phyloP scores from a whole-genome alignment of 2,888 invertebrate genomes.

The Limnephilus auricula region DNA sequence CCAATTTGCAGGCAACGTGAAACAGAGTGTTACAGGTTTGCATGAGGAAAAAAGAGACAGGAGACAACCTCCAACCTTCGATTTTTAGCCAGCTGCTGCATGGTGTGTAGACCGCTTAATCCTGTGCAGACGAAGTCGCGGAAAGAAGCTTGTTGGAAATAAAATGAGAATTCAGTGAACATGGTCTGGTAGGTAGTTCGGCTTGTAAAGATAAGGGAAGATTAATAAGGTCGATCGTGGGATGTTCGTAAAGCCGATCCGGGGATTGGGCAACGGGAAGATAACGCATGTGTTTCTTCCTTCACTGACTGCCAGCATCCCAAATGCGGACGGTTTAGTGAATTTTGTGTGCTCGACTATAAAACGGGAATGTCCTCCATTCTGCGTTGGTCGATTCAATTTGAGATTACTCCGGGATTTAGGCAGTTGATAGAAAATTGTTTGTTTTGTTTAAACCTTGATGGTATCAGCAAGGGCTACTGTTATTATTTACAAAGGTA shows the following conservation, averaged over 20 bases:
- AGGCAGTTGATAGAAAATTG: background rate
- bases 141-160: no score
- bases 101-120: no score
- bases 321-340: background rate
- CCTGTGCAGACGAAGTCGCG: no score
- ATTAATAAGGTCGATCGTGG: constrained; percentile 41
- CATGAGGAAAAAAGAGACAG: no score
- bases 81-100: no score
- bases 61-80: no score
- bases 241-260: constrained; percentile 30
- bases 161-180: background rate
- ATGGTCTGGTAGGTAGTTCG: background rate
- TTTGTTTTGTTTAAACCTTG: background rate
- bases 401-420: background rate
- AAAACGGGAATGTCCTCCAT: background rate
- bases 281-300: constrained; percentile 5
- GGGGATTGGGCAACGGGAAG: constrained; percentile 16
- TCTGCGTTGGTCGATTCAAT: background rate
- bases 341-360: background rate
- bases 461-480: background rate
- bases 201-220: background rate
- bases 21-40: no score
- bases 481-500: background rate
- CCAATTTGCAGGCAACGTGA: no score
- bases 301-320: background rate